Base-by-base conservation (phyloP, 2,888 invertebrate genomes). In the Leptinotarsa haldemani region DNA sequence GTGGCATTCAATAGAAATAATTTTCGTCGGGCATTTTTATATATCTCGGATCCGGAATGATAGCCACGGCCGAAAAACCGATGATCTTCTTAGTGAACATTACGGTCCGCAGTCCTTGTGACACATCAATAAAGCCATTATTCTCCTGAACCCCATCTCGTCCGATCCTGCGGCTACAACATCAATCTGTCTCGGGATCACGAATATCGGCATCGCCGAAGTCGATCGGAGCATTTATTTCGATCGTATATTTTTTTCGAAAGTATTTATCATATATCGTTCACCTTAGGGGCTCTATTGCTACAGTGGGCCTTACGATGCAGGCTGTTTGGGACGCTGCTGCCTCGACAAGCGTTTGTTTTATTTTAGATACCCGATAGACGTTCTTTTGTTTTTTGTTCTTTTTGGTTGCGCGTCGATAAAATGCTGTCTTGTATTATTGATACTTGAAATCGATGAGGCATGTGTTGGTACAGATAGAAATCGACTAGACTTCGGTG, bases 211-310 rank as follows among this genome's bases (percentile, higher is more conserved):
- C 81, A 79, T 80, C 80, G 77, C 78, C 75, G 77, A 74, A 78
- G 80, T 80, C 81, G 80, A 84, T 84, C 84, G 83, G 82, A 81
- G 82, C 84, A 83, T 84, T 84, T 83, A 84, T 84, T 84, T 83
- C 81, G 84, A 84, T 84, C 84, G 80, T 83, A 82, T 82, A 84
- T 83, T 84, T 84, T 84, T 84, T 82, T 82, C 80, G 80, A 79
- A 80, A 80, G 79, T 82, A 85, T 85, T 84, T 84, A 85, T 85
- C 85, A 84, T 84, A 83, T 82, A 85, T 83, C 83, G 84, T 80
- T 81, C 82, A 80, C 82, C 82, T 81, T 78, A 74, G 81, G 82
- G 82, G 61, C 30, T 61, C 40, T 40, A 61, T 61, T 30, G 25
- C 61, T 40, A 9, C 16, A 30, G 15, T 61, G 61, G 30, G 7